Conservation (phyloP, 2,888 invertebrate species). For the Zygogramma bicolorata region DNA sequence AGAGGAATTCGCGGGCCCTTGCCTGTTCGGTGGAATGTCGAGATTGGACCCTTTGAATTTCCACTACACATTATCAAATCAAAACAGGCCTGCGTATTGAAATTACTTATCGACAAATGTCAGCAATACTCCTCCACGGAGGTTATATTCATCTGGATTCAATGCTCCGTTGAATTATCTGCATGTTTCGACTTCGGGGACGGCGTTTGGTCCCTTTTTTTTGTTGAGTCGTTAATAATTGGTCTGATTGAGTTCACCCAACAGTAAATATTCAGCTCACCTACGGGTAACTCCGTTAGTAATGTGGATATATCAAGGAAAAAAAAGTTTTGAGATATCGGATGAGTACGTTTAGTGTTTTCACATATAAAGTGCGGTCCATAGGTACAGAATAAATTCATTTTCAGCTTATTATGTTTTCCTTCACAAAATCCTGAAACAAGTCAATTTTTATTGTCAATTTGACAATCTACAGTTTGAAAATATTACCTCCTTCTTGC, state of each 20-base stretch:
- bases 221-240: not conserved
- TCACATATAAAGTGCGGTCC: too few species aligned
- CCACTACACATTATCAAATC: slow-evolving; percentile 48
- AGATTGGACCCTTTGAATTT: slow-evolving; percentile 48
- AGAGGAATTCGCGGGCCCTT: slow-evolving; percentile 39
- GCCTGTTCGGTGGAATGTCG: slow-evolving; percentile 47
- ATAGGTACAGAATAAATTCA: too few species aligned
- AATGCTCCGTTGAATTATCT: slow-evolving; percentile 12
- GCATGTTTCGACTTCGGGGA: not conserved
- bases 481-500: too few species aligned
- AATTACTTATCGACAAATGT: slow-evolving; percentile 41
- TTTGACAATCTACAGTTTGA: too few species aligned
- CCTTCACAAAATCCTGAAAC: too few species aligned
- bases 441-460: too few species aligned
- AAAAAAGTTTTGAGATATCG: too few species aligned
- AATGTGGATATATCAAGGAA: not conserved
- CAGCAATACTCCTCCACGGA: not conserved
- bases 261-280: not conserved
- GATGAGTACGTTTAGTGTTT: too few species aligned
- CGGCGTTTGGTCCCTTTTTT: not conserved
- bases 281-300: not conserved
- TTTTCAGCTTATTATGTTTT: too few species aligned
- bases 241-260: not conserved
- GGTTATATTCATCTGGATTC: not conserved
- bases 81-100: slow-evolving; percentile 49